Evolutionary conservation across 1,140 invertebrate species (phyloP).

Genomic region (Pentalonia nigronervosa): DNA sequence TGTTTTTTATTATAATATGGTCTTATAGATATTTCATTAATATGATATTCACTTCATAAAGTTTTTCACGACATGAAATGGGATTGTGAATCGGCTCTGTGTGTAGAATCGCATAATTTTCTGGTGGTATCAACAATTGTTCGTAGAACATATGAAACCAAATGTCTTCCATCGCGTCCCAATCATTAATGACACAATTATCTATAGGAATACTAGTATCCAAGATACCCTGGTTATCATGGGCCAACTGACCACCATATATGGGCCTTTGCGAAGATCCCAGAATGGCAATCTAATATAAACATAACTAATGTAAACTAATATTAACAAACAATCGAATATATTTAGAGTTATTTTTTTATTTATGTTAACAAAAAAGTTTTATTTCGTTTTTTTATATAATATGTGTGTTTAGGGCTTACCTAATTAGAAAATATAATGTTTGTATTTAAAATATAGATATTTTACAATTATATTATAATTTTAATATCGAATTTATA

Average conservation of each 20-base stretch:
- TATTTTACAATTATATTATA: too few species aligned
- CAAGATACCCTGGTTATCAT: slow-evolving; percentile 67
- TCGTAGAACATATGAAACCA: slow-evolving; percentile 97
- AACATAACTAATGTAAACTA: too few species aligned
- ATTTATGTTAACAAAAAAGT: too few species aligned
- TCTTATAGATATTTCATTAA: background rate
- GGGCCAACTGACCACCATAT: background rate
- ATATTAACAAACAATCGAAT: too few species aligned
- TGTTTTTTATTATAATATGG: background rate
- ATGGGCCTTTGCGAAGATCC: background rate
- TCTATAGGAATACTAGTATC: slow-evolving; percentile 92
- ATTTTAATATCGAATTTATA: too few species aligned
- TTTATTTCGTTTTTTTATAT: too few species aligned
- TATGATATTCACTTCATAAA: slow-evolving; percentile 71
- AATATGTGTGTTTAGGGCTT: too few species aligned
- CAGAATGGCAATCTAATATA: background rate
- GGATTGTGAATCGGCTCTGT: slow-evolving; percentile 92
- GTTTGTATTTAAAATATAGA: too few species aligned
- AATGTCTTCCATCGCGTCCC: slow-evolving; percentile 98
- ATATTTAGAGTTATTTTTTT: too few species aligned
- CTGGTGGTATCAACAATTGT: slow-evolving; percentile 90
- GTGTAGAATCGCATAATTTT: slow-evolving; percentile 89
- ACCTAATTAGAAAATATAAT: too few species aligned
- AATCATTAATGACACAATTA: slow-evolving; percentile 94
- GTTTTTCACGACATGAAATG: slow-evolving; percentile 83